Conservation (phyloP, 2,888 invertebrate species). For the Pocota personata region DNA sequence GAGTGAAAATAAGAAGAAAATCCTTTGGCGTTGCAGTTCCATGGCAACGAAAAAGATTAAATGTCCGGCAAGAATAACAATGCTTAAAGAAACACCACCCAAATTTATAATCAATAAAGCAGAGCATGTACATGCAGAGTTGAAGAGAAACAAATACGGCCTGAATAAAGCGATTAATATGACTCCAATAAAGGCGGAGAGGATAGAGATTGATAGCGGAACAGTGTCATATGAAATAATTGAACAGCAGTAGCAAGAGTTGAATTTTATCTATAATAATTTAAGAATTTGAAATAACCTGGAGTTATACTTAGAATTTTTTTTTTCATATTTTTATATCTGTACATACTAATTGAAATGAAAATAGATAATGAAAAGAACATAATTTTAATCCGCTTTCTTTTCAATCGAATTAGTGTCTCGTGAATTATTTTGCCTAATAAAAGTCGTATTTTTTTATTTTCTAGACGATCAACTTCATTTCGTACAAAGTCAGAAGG, state of each 20-base stretch:
- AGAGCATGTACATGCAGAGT: constrained; percentile 81
- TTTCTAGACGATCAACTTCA: constrained; percentile 45
- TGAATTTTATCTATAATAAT: not conserved
- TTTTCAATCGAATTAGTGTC: constrained; percentile 5
- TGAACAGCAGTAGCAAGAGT: constrained; percentile 39
- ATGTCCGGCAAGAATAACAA: constrained; percentile 82
- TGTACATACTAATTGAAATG: constrained; percentile 41
- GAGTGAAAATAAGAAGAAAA: constrained; percentile 82
- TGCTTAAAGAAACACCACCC: constrained; percentile 82
- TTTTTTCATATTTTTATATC: constrained; percentile 49
- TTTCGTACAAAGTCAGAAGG: constrained; percentile 80
- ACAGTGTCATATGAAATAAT: constrained; percentile 53
- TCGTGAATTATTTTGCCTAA: not conserved
- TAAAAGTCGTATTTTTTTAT: constrained; percentile 15
- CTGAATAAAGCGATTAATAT: constrained; percentile 77
- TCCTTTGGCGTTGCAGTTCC: constrained; percentile 82
- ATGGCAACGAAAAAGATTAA: constrained; percentile 83
- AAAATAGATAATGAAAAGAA: constrained; percentile 19
- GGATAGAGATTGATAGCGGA: constrained; percentile 76
- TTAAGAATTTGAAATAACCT: constrained; percentile 7
- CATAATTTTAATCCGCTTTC: not conserved
- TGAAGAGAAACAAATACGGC: constrained; percentile 82
- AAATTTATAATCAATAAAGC: constrained; percentile 82
- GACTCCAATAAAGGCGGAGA: constrained; percentile 74
- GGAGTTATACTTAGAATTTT: constrained; percentile 23